Evolutionary conservation across 2,113 vertebrate species (phyloP).

Genomic region (Neolamprologus longior): DNA sequence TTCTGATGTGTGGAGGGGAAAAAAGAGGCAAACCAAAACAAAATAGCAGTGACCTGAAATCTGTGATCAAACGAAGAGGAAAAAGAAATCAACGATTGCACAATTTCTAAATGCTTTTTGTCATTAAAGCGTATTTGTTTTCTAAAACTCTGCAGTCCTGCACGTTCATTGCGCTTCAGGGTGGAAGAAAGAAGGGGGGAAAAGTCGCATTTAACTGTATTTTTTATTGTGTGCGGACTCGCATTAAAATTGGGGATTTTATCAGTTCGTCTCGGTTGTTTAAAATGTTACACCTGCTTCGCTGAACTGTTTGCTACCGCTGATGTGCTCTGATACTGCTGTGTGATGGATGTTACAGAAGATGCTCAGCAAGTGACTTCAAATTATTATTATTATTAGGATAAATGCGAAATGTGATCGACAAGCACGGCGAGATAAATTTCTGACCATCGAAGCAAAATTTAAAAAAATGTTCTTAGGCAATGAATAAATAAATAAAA

Average conservation of each 20-base stretch:
- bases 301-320: not conserved
- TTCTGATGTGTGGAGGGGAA: not conserved
- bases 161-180: constrained; percentile 34
- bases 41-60: constrained; percentile 66
- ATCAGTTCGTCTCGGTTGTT: constrained; percentile 28
- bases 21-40: constrained; percentile 45
- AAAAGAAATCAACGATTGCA: constrained; percentile 85
- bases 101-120: constrained; percentile 92
- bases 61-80: constrained; percentile 68
- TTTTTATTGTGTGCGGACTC: not conserved
- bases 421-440: not conserved
- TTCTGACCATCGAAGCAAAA: not conserved
- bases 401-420: not conserved
- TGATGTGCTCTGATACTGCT: not conserved
- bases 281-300: constrained; percentile 28
- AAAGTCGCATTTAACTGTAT: not conserved
- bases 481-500: not conserved
- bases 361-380: not conserved
- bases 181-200: not conserved
- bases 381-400: not conserved
- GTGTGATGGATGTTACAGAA: not conserved
- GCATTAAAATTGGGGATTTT: constrained; percentile 24
- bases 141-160: constrained; percentile 55
- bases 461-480: not conserved
- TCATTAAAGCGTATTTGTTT: constrained; percentile 90